Conservation (phyloP, 1,140 invertebrate species). For the Diabrotica undecimpunctata region DNA sequence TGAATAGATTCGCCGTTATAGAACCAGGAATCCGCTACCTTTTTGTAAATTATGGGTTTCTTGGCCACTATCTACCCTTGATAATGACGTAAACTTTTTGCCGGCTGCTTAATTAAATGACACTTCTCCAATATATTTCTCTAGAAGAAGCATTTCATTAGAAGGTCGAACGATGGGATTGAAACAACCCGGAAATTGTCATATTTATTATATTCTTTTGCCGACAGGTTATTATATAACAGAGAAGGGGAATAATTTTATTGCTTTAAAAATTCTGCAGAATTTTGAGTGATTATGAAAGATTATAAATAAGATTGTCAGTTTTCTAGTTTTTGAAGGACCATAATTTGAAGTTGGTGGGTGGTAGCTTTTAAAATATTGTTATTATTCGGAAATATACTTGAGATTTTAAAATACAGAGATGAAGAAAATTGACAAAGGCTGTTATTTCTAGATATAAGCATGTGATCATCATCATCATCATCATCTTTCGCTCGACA, state of each 20-base stretch:
- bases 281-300: too few relatives aligned
- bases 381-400: too few relatives aligned
- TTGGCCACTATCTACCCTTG: constrained; percentile 3
- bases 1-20: not conserved
- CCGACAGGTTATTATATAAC: not conserved
- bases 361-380: too few relatives aligned
- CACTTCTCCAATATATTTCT: constrained; percentile 11
- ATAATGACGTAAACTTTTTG: constrained; percentile 12
- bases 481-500: too few relatives aligned
- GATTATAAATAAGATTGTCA: too few relatives aligned
- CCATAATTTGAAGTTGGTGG: too few relatives aligned
- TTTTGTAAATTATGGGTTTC: constrained; percentile 16
- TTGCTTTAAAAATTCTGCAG: too few relatives aligned
- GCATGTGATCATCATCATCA: too few relatives aligned
- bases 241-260: not conserved
- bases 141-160: constrained; percentile 13
- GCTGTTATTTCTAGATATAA: too few relatives aligned
- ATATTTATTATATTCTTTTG: not conserved
- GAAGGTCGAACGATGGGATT: not conserved
- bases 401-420: too few relatives aligned
- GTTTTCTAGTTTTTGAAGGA: too few relatives aligned
- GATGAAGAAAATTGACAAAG: too few relatives aligned
- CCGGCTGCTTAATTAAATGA: constrained; percentile 15
- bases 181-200: not conserved
- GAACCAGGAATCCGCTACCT: constrained; percentile 7